phyloP scores from a whole-genome alignment of 23 tunicate genomes.

The Phallusia fumigata region DNA sequence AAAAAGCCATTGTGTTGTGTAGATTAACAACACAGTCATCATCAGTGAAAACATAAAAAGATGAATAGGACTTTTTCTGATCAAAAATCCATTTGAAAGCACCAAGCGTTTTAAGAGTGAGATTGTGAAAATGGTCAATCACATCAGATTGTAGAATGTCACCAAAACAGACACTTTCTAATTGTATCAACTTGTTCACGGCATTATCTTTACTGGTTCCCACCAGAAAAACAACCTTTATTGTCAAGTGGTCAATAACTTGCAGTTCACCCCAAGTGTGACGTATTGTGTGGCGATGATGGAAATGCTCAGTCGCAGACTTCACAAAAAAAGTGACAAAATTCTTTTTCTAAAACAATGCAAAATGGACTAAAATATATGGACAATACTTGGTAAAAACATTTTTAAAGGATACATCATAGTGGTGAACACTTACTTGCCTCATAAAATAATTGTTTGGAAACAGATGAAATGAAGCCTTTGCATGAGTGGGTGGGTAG shows the following conservation, averaged over 20 bases:
- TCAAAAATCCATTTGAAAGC: conserved; percentile 41
- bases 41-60: conserved; percentile 52
- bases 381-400: background rate
- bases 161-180: conserved; percentile 27
- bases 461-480: background rate
- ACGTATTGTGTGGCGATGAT: conserved; percentile 43
- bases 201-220: conserved; percentile 7
- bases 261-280: conserved; percentile 56
- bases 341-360: background rate
- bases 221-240: conserved; percentile 38
- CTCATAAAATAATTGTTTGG: background rate
- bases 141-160: conserved; percentile 48
- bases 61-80: background rate
- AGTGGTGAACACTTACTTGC: background rate
- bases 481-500: background rate
- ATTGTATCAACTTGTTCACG: conserved; percentile 14
- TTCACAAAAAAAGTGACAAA: conserved; percentile 47
- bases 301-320: conserved; percentile 35
- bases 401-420: no score
- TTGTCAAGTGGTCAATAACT: conserved; percentile 15
- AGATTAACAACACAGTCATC: conserved; percentile 76
- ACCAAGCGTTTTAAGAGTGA: conserved; percentile 36
- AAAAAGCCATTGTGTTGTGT: conserved; percentile 28
- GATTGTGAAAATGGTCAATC: conserved; percentile 30
- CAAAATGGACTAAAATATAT: background rate